These are phyloP conservation scores for Cuniculus paca DNA, from an alignment of 2,797 vertebrate genomes.

Conservation along the genomic window DNA sequence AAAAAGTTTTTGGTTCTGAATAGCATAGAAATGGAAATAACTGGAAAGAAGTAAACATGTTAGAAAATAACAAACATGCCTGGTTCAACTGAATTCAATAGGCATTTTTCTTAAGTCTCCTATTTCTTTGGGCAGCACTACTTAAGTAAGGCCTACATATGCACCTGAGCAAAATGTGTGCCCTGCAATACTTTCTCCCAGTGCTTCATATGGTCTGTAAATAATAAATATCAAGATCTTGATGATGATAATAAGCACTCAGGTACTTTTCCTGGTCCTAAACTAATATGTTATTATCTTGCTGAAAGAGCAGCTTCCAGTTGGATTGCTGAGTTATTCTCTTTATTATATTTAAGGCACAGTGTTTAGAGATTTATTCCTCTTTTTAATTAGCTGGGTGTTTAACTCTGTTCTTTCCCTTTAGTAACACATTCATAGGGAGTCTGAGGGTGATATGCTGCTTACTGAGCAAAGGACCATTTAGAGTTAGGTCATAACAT, in stretches of 20 bases:
- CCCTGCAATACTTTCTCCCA: background rate
- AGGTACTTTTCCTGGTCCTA: constrained; percentile 5
- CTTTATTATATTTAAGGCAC: constrained; percentile 59
- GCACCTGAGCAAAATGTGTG: background rate
- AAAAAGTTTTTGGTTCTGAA: background rate
- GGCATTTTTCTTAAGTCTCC: background rate
- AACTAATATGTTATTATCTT: background rate
- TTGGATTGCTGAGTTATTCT: constrained; percentile 53
- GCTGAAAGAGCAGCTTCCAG: background rate
- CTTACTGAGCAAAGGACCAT: constrained; percentile 2
- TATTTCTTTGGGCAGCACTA: background rate
- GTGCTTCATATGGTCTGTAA: background rate
- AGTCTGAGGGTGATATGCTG: background rate
- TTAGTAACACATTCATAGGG: constrained; percentile 15
- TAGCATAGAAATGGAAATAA: background rate
- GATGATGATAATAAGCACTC: background rate
- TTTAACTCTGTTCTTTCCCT: constrained; percentile 52
- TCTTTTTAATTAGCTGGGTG: constrained; percentile 54
- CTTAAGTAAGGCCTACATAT: background rate
- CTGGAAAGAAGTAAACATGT: background rate
- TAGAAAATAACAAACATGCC: background rate
- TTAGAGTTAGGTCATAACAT: constrained; percentile 36
- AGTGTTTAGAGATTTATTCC: constrained; percentile 39
- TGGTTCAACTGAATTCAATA: background rate
- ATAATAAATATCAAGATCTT: background rate